Percentiles rank a stretch among this genome's conserved stretches.
These are phyloP conservation scores for Neomonachus schauinslandi DNA, from an alignment of 2,113 vertebrate species.

Conservation along the genomic window DNA sequence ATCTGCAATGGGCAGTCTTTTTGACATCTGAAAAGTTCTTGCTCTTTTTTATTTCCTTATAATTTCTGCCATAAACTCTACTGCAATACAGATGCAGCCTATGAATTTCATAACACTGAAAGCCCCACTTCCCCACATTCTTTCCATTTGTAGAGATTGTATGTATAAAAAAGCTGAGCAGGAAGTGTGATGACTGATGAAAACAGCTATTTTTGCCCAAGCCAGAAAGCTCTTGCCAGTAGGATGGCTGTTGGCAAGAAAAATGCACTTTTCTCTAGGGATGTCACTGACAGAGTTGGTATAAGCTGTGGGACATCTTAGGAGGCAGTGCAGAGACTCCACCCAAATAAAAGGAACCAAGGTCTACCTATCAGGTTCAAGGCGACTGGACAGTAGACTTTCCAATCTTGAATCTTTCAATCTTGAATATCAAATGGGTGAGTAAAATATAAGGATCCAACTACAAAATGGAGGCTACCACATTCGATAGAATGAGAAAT, in stretches of 20 bases:
- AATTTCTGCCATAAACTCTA: background rate
- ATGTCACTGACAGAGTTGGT: background rate
- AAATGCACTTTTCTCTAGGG: conserved; percentile 40
- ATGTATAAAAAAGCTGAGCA: background rate
- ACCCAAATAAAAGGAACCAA: background rate
- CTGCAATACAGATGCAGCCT: conserved; percentile 16
- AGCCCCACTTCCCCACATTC: background rate
- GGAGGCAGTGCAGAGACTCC: background rate
- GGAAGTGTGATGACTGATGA: conserved; percentile 52
- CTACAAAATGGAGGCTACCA: background rate
- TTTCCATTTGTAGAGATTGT: conserved; percentile 42
- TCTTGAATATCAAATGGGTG: conserved; percentile 1
- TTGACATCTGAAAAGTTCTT: background rate
- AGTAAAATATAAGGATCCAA: background rate
- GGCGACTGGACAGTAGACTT: background rate
- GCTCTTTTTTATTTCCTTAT: background rate
- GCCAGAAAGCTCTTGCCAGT: conserved; percentile 29
- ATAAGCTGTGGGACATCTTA: background rate
- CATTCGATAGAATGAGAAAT: background rate
- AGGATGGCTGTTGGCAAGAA: conserved; percentile 55
- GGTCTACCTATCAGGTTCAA: background rate
- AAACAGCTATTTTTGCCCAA: conserved; percentile 61
- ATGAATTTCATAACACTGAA: conserved; percentile 23
- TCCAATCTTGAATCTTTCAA: background rate
- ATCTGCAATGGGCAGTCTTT: background rate